Evolutionary conservation across 1,140 invertebrate species (phyloP), one percentile per base, ranked within the genome.

Genomic region (Saccostrea glomerata): DNA sequence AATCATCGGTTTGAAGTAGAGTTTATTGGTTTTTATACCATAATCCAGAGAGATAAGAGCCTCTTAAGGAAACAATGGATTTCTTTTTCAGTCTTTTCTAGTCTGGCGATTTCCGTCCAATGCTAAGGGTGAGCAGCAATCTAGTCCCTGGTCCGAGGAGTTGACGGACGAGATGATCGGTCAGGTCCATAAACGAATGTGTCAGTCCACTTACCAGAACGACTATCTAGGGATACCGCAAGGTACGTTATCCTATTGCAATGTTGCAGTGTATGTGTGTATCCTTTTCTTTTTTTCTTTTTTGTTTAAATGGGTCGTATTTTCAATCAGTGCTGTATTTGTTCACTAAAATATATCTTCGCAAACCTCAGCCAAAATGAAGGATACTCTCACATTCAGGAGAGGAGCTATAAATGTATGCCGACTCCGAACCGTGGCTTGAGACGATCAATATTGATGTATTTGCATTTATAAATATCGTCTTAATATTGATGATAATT

Each of bases 221-320:
- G 94, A 94, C 77, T 94, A 91, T 85, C 82, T 94, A 60, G 94
- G 93, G 11, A 91, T 93, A 30, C 94, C 93, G 17, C 94, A 94
- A 92, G 94, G 94, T 94, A 60, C 0, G 25, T 0, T 13, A 63
- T 63, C 15, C n/a, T 0, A 20, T n/a, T 63, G n/a, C n/a, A n/a
- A n/a, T n/a, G n/a, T n/a, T n/a, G n/a, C n/a, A 36, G 0, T 36
- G 2, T 2, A 36, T 36, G 2, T 47, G 1, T 70, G 63, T n/a
- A 7, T n/a, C 13, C 63, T 2, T 47, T 47, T 47, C 9, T 47
- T 7, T 6, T 2, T 47, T 47, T 47, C n/a, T 47, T 1, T 47
- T 5, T 47, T 47, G 6, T 9, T 1, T 1, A 36, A 36, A 36
- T 36, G 2, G 2, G 2, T 36, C 2, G 30, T 36, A 36, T 36